Base-by-base conservation (phyloP, 2,888 invertebrate genomes). In the Zhengitettix transpicula region DNA sequence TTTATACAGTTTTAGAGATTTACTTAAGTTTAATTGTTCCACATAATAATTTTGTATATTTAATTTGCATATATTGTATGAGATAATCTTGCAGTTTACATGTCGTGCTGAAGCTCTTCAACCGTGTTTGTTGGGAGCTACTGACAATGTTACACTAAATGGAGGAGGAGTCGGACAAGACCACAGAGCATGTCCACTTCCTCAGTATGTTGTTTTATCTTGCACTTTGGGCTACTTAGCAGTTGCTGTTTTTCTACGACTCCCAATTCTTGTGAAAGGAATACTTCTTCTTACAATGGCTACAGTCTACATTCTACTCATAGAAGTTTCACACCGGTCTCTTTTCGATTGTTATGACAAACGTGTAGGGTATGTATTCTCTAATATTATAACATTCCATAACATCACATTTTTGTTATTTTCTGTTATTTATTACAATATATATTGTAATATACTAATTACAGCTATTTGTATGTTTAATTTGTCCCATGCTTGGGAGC, bases 191-290 rank as follows among this genome's bases (percentile, higher is more conserved):
- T 91, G 91, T 68, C 87, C 89, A 0, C 75, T 92, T 59, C 94
- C 94, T 0, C 84, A 92, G 61, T 95, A 94, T 73, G 86, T 93
- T 52, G 85, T 89, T 9, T 74, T 93, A 14, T 89, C 89, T 12
- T 90, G 91, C 67, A 82, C 90, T 58, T 78, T 94, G 65, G 87
- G 89, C 58, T 89, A 88, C 74, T 77, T 94, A 61, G 84, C 89
- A 0, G 88, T 92, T 41, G 87, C 91, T 0, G 83, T 92, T 61
- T 94, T 93, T 73, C 78, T 93, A 57, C 78, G 85, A 63, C 77
- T 94, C 58, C 90, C 92, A 10, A 88, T 93, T 65, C 73, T 90
- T 64, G 79, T 91, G 64, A 93, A 94, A 74, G 83, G 87, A 10
- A 75, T 85, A 56, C 77, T 94, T 40, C 78, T 92, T 58, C 73